Evolutionary conservation across 2,888 invertebrate species (phyloP).

Genomic region (Ommatoiulus sabulosus): DNA sequence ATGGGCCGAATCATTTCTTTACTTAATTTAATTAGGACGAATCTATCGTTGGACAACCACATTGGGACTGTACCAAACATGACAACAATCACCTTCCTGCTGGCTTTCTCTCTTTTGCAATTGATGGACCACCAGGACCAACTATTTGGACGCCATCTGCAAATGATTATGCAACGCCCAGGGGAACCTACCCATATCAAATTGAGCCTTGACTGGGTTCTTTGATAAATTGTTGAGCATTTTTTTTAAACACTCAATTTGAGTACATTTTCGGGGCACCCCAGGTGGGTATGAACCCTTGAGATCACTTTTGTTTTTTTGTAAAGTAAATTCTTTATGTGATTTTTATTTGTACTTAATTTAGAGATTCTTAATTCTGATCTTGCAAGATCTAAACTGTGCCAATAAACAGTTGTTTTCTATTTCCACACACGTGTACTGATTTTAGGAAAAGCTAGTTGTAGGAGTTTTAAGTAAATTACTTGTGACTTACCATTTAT

Average conservation of each 20-base stretch:
- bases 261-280: background rate
- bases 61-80: constrained; percentile 23
- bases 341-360: constrained; percentile 36
- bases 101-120: constrained; percentile 33
- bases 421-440: background rate
- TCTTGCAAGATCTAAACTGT: background rate
- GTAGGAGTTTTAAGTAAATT: too few species aligned
- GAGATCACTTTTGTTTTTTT: background rate
- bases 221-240: background rate
- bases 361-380: constrained; percentile 22
- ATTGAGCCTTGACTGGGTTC: background rate
- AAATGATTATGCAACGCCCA: constrained; percentile 45
- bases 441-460: background rate
- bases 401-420: constrained; percentile 39
- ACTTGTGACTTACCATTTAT: too few species aligned
- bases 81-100: constrained; percentile 21
- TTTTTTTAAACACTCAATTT: background rate
- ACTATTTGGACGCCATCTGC: constrained; percentile 49
- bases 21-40: constrained; percentile 1
- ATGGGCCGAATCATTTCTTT: background rate
- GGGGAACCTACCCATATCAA: constrained; percentile 21
- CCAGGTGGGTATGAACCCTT: constrained; percentile 2
- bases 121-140: constrained; percentile 45
- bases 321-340: constrained; percentile 16
- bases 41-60: background rate